Evolutionary conservation across 2,888 invertebrate species (phyloP).

Genomic region (Glyphotaelius pellucidus): DNA sequence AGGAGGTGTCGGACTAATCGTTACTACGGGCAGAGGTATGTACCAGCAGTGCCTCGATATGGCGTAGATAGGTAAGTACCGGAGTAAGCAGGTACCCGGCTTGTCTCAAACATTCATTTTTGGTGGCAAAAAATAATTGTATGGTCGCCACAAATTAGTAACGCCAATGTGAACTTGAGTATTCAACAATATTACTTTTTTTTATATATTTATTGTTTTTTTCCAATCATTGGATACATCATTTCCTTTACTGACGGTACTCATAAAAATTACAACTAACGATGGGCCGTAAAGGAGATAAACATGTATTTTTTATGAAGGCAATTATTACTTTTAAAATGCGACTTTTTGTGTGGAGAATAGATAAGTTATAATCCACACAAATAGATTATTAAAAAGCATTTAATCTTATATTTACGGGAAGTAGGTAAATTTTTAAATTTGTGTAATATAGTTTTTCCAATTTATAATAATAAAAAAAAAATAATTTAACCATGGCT

Average conservation of each 20-base stretch:
- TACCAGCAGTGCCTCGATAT: too few relatives aligned
- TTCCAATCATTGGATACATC: background rate
- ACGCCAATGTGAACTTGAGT: background rate
- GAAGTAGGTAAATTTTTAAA: background rate
- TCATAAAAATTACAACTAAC: background rate
- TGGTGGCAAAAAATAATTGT: too few relatives aligned
- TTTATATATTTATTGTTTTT: background rate
- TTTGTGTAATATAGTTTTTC: background rate
- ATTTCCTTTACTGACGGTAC: background rate
- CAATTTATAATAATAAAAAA: too few relatives aligned
- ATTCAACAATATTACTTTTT: background rate
- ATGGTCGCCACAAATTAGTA: background rate
- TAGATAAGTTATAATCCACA: background rate
- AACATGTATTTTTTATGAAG: background rate
- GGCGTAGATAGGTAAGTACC: too few relatives aligned
- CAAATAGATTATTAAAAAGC: background rate
- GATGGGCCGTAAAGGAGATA: background rate
- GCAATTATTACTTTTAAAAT: background rate
- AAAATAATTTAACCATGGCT: too few relatives aligned
- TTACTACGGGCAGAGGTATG: too few relatives aligned
- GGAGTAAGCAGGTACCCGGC: too few relatives aligned
- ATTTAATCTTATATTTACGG: background rate
- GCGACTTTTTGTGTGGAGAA: background rate
- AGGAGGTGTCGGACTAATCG: too few relatives aligned
- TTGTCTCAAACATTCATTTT: too few relatives aligned